Conservation (phyloP, 2,797 vertebrate genomes). For the Danionella dracula region DNA sequence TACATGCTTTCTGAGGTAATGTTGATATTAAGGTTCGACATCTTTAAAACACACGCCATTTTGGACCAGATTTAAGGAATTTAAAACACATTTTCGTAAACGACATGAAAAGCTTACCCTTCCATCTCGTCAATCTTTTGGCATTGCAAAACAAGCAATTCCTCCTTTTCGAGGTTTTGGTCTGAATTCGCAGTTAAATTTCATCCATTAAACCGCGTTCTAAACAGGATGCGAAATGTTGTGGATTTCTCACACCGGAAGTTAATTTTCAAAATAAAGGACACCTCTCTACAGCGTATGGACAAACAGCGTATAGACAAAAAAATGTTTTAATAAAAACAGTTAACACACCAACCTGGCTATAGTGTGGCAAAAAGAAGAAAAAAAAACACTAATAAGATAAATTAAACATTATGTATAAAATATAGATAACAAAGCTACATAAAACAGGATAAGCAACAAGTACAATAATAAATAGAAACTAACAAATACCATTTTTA, state of each 20-base stretch:
- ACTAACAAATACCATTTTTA: too few relatives aligned
- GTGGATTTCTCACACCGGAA: not conserved
- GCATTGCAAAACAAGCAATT: slow-evolving; percentile 18
- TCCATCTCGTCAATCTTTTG: slow-evolving; percentile 26
- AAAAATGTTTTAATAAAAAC: too few relatives aligned
- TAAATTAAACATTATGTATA: too few relatives aligned
- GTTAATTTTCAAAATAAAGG: slow-evolving; percentile 14
- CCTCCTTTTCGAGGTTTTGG: not conserved
- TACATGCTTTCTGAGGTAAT: not conserved
- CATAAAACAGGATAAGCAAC: too few relatives aligned
- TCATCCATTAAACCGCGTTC: not conserved
- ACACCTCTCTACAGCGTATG: not conserved
- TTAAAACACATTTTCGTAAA: not conserved
- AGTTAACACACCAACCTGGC: too few relatives aligned
- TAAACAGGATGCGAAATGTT: not conserved
- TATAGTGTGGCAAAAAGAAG: too few relatives aligned
- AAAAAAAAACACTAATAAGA: too few relatives aligned
- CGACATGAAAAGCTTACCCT: slow-evolving; percentile 17
- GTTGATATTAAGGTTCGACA: not conserved
- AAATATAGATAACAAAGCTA: too few relatives aligned
- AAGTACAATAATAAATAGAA: too few relatives aligned
- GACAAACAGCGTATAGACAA: too few relatives aligned
- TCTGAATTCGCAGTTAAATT: not conserved
- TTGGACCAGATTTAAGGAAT: not conserved
- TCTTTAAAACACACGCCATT: slow-evolving; percentile 31